Conservation (phyloP, 2,797 vertebrate species). For the Sparus aurata region DNA sequence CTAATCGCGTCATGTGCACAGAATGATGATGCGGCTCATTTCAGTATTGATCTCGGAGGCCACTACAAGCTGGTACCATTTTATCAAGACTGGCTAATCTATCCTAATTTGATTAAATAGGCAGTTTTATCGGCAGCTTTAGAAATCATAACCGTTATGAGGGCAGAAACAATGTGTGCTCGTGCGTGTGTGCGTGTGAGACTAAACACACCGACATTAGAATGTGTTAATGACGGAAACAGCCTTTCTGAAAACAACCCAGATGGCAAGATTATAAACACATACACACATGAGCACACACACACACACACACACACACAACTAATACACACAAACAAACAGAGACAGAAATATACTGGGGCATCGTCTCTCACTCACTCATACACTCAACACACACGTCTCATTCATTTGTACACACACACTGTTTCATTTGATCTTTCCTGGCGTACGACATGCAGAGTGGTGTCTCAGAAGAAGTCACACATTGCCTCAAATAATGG, state of each 20-base stretch:
- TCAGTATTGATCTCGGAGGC: conserved; percentile 34
- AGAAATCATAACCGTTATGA: conserved; percentile 24
- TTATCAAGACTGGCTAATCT: conserved; percentile 34
- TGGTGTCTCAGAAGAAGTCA: conserved; percentile 53
- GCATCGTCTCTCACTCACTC: conserved; percentile 10
- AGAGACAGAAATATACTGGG: conserved; percentile 16
- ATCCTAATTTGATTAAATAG: conserved; percentile 26
- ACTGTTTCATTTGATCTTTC: conserved; percentile 40
- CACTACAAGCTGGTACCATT: conserved; percentile 19
- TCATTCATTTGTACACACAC: neutral
- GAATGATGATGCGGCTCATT: conserved; percentile 8
- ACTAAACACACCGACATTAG: conserved; percentile 30
- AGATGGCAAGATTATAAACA: conserved; percentile 46
- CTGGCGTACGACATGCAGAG: conserved; percentile 2
- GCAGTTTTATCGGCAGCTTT: neutral
- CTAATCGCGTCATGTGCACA: neutral
- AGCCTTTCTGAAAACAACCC: conserved; percentile 60
- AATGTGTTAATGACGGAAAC: conserved; percentile 44
- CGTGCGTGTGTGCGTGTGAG: neutral
- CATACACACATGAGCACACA: conserved; percentile 20
- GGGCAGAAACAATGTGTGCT: neutral
- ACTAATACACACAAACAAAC: neutral
- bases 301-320: conserved; percentile 14
- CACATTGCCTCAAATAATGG: conserved; percentile 64
- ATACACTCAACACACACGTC: neutral